Evolutionary conservation across 2,888 invertebrate genomes (phyloP), one percentile per base, ranked within the genome.

Genomic region (Cheiracanthium punctorium): DNA sequence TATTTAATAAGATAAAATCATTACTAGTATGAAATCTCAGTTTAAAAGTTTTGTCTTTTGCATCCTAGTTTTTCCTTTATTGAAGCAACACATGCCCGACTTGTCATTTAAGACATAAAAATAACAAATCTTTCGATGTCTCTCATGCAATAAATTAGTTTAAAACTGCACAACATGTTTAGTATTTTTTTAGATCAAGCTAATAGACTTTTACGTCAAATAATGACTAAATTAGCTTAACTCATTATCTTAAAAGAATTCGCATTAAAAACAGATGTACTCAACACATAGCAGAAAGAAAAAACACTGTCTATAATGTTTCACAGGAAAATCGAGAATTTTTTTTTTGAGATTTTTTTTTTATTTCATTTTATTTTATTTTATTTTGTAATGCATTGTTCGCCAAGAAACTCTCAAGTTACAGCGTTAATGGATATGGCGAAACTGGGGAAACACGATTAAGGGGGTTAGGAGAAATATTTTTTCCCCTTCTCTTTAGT

Each of bases 351-450:
- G 14, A 67, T 67, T 67, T 67, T 81, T n/a, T n/a, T n/a, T n/a
- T n/a, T n/a, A n/a, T n/a, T n/a, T n/a, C n/a, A n/a, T n/a, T n/a
- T n/a, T n/a, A n/a, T n/a, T n/a, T n/a, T n/a, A n/a, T n/a, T n/a
- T 74, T 67, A 74, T 67, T 48, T 70, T 37, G 37, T 58, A 82
- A 71, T 69, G 70, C 64, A 69, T 75, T 75, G 74, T 69, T 70
- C 43, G 75, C 64, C 69, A 70, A 33, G 41, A 58, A 52, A 75
- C 69, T 82, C 64, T 82, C 70, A 52, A 75, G 82, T 82, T 82
- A 82, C 82, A 29, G 37, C 75, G 82, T 82, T 82, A 82, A 82
- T 82, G 82, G 82, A 82, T 70, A 82, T 29, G 69, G 32, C 69
- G 70, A 71, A 81, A 82, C 52, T 71, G 71, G 71, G 58, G 70